Base-by-base conservation (phyloP, 2,888 invertebrate genomes). In the Melipona beecheii region DNA sequence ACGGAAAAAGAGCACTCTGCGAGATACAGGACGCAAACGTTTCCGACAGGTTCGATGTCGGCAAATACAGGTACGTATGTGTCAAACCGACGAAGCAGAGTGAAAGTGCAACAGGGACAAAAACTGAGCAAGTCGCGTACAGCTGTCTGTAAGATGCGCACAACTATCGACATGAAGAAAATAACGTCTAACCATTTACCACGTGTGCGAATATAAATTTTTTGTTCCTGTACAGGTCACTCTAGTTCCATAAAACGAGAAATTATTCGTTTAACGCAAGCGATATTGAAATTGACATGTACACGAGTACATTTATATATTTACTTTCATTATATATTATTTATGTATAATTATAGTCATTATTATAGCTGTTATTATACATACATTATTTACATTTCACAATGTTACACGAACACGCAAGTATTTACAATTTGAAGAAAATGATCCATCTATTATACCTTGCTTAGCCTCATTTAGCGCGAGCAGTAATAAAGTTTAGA, bases 31-130 rank as follows among this genome's bases (percentile, higher is more conserved):
- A 60, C 70, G 75, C 50, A 66, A 62, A 73, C 69, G 68, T 73
- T 60, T 65, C 58, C 62, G 79, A 83, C 83, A 76, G 76, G 60
- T 75, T 76, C 70, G 83, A 79, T 65, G 54, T 27, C 36, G 65
- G 65, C 64, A 56, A 64, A 52, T 73, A 66, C 52, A 68, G 76
- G 54, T 52, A 72, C 24, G 62, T 56, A 71, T n/a, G 81, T 24
- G 54, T 60, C 56, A 68, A 77, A 82, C 68, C 52, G 85, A 86
- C 78, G 79, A 75, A 66, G 52, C 19, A 9, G 66, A 27, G 24
- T 56, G 17, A 43, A 49, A 24, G 66, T 36, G 19, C 19, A 36
- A 72, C 24, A 15, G 24, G 36, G 31, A 24, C 49, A 75, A 75
- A 75, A 82, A 69, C 58, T 27, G 73, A 75, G 62, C 54, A 62